Evolutionary conservation across 2,888 invertebrate species (phyloP).

Genomic region (Anthoptus insignis): DNA sequence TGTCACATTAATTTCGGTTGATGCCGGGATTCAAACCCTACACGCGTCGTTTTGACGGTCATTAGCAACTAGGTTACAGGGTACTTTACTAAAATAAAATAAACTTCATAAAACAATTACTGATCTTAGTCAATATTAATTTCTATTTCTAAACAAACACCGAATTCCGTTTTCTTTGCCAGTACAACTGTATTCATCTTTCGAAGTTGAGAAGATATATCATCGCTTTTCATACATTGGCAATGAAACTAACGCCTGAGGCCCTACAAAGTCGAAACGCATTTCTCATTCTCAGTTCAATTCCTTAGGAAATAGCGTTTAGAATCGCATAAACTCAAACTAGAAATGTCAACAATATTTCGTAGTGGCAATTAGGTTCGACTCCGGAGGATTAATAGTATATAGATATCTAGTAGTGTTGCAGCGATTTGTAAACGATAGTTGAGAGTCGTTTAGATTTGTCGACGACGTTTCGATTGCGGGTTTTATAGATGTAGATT

Average conservation of each 20-base stretch:
- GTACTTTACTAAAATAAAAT: too few relatives aligned
- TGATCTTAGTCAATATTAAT: too few relatives aligned
- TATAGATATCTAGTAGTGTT: conserved; percentile 59
- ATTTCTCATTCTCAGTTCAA: conserved; percentile 13
- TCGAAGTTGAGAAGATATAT: conserved; percentile 24
- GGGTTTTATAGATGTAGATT: too few relatives aligned
- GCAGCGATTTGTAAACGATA: conserved; percentile 25
- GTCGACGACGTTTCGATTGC: neutral
- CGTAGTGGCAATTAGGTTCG: conserved; percentile 66
- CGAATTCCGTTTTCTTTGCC: neutral
- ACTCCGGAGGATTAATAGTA: conserved; percentile 65
- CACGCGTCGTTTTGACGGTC: too few relatives aligned
- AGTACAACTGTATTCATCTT: neutral
- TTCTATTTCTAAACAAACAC: too few relatives aligned
- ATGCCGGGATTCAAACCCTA: too few relatives aligned
- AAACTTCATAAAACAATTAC: too few relatives aligned
- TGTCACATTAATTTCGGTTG: too few relatives aligned
- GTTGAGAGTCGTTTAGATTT: conserved; percentile 17
- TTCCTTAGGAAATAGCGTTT: conserved; percentile 17
- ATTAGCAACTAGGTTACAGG: neutral
- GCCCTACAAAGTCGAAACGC: neutral
- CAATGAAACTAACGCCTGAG: conserved; percentile 33
- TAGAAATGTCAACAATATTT: conserved; percentile 65
- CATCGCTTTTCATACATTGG: conserved; percentile 30
- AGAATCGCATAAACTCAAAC: conserved; percentile 12